These are phyloP conservation scores for Irena cyanogastra DNA, from an alignment of 2,113 vertebrate genomes.

Conservation along the genomic window DNA sequence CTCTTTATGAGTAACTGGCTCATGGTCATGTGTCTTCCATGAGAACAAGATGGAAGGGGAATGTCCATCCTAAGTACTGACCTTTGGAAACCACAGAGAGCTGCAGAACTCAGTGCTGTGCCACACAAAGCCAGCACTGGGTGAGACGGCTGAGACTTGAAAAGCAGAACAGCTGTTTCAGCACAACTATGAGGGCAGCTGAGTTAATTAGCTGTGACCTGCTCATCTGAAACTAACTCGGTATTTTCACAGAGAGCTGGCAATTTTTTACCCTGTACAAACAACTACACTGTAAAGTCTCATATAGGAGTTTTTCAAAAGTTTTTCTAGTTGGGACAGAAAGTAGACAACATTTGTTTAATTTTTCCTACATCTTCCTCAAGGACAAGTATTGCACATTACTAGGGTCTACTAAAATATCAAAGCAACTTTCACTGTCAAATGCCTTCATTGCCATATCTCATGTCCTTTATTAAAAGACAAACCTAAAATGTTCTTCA, in stretches of 20 bases:
- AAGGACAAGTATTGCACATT: not conserved
- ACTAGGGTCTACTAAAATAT: not conserved
- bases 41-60: not conserved
- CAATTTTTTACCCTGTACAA: not conserved
- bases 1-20: not conserved
- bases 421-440: not conserved
- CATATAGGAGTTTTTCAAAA: not conserved
- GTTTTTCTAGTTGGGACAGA: not conserved
- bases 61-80: not conserved
- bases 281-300: not conserved
- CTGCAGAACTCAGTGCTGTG: not conserved
- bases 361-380: not conserved
- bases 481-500: not conserved
- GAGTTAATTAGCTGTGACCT: not conserved
- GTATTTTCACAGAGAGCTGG: not conserved
- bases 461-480: not conserved
- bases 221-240: not conserved
- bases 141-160: not conserved
- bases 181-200: not conserved
- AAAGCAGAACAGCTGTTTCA: conserved; percentile 15
- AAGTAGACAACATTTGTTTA: not conserved
- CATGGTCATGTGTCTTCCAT: not conserved
- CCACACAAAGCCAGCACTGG: not conserved
- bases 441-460: not conserved
- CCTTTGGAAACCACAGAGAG: not conserved